A percentile compares a stretch with the other conserved stretches of the same genome.
Evolutionary conservation across 2,888 invertebrate genomes (phyloP).

Genomic region (Machimus atricapillus): DNA sequence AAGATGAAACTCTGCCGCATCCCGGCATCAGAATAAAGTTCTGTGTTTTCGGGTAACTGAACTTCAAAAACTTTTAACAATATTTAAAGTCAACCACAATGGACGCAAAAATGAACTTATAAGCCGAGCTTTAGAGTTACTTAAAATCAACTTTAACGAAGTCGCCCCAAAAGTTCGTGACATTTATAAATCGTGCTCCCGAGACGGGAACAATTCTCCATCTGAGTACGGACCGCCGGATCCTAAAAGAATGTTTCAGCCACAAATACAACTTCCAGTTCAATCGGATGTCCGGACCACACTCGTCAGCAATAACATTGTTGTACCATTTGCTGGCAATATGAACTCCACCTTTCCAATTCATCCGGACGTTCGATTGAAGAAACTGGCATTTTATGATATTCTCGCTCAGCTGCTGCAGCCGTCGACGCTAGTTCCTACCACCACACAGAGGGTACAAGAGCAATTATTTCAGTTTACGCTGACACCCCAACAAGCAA

Average conservation of each 20-base stretch:
- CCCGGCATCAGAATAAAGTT: constrained; percentile 56
- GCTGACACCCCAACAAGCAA: constrained; percentile 90
- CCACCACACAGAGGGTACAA: constrained; percentile 77
- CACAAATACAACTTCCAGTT: constrained; percentile 45
- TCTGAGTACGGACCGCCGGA: background rate
- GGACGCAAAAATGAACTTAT: constrained; percentile 83
- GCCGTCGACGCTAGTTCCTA: constrained; percentile 83
- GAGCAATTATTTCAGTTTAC: constrained; percentile 88
- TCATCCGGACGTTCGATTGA: constrained; percentile 92
- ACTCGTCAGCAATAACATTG: constrained; percentile 62
- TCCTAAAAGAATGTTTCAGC: constrained; percentile 46
- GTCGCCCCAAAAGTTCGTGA: constrained; percentile 67
- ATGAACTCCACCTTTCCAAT: constrained; percentile 74
- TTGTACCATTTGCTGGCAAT: constrained; percentile 58
- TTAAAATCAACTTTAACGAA: constrained; percentile 71
- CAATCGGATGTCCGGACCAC: constrained; percentile 39
- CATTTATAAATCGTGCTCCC: constrained; percentile 55
- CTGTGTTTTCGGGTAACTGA: constrained; percentile 79
- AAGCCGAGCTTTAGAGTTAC: constrained; percentile 74
- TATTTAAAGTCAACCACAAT: constrained; percentile 79
- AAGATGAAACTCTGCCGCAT: background rate
- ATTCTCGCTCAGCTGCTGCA: constrained; percentile 85
- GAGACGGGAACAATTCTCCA: background rate
- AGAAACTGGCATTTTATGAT: constrained; percentile 92
- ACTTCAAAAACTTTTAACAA: constrained; percentile 81